Evolutionary conservation across 92 coral and sea anemone genomes (phyloP), one percentile per base, ranked within the genome.

Genomic region (Galaxea fascicularis): DNA sequence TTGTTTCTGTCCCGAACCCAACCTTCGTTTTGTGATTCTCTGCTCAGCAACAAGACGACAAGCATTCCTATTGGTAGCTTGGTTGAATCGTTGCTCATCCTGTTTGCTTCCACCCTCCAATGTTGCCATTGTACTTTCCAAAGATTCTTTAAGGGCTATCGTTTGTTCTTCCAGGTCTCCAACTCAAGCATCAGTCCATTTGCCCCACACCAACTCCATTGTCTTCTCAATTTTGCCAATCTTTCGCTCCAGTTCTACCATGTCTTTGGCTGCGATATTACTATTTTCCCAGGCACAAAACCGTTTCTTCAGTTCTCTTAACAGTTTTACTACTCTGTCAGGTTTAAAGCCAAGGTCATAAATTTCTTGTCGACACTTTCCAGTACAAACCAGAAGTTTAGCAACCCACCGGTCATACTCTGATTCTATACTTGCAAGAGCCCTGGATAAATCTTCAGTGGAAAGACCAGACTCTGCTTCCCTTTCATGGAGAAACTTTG

Each of bases 291-390:
- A 71, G 25, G 86, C 85, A 77, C 75, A 25, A 59, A 87, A 71
- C 57, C 81, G 75, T 79, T 79, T 74, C 75, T 79, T 87, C 76
- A 87, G 80, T 80, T 80, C 83, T 80, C 68, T 74, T 20, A 74
- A 56, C 76, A 74, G 73, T 44, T 73, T 62, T 47, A 54, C 86
- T 6, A 74, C 71, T 72, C 87, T 87, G 63, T 81, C 91, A 73
- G 91, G 91, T 63, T 89, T 75, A 67, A 89, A 74, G 64, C 90
- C 90, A 54, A 90, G 78, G 31, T 77, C 71, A 35, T 86, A 78
- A 44, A 90, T 77, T 82, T n/a, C n/a, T n/a, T n/a, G n/a, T n/a
- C n/a, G n/a, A n/a, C n/a, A n/a, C n/a, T n/a, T n/a, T n/a, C n/a
- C n/a, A n/a, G n/a, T n/a, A n/a, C n/a, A n/a, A n/a, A n/a, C n/a